Base-by-base conservation (phyloP, 1,140 invertebrate genomes). In the Zophobas atratus region DNA sequence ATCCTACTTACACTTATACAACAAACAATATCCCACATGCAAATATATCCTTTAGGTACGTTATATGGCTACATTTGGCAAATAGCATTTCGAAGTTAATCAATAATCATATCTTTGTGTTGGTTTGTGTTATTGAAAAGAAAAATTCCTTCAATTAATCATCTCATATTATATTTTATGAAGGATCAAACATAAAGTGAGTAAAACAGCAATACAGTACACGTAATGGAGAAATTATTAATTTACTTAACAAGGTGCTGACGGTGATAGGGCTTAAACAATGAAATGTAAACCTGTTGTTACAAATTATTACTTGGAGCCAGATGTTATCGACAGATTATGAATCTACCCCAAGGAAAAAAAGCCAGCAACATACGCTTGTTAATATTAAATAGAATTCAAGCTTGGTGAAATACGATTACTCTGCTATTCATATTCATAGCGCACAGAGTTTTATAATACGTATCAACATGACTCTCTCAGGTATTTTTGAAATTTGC, bases 321-420 rank as follows among this genome's bases (percentile, higher is more conserved):
- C 60, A 67, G n/a, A 67, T 67, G 60, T 41, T 67, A 67, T 67
- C 60, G 60, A 67, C 60, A 67, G 38, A 39, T 67, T 38, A 67
- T 67, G 60, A 67, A 67, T 67, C 60, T 41, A n/a, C 38, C 60
- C 20, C 20, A 67, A 67, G 39, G 8, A 39, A 67, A 67, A 67
- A 67, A 67, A 38, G 39, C n/a, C 39, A 34, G 6, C 60, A 67
- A 67, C 43, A 36, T 67, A 39, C 39, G 1, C 60, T 41, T 39
- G 60, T 67, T 36, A 32, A 67, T 67, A 67, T 43, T 36, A 67
- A 41, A 67, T 39, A 6, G 60, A 67, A 67, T n/a, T 6, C n/a
- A 2, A 51, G 2, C 49, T 20, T 20, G 20, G 20, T 20, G 20
- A 20, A 20, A 20, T 20, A 20, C 20, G 20, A 20, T 20, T 20